phyloP scores from a whole-genome alignment of 2,113 vertebrate genomes.

The Triplophysa rosa region DNA sequence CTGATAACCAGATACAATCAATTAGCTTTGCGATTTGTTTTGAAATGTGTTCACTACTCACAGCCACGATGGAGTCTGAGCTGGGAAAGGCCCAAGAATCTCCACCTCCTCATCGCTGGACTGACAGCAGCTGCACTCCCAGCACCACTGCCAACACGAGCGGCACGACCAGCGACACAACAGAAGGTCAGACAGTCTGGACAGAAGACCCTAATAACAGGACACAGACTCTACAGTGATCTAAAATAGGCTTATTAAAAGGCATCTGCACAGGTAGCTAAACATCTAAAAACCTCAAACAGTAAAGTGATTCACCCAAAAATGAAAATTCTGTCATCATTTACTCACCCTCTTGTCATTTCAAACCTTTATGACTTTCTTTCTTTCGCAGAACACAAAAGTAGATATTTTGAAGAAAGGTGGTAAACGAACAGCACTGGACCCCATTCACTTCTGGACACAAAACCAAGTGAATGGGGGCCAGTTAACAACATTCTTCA shows the following conservation, averaged over 20 bases:
- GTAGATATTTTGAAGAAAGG: too few species aligned
- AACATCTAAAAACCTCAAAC: background rate
- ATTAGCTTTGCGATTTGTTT: background rate
- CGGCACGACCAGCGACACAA: constrained; percentile 84
- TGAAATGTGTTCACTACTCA: constrained; percentile 68
- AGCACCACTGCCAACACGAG: constrained; percentile 82
- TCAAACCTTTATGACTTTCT: too few species aligned
- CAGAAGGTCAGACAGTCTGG: constrained; percentile 83
- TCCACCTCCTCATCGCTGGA: constrained; percentile 87
- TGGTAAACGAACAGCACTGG: too few species aligned
- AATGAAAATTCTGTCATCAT: too few species aligned
- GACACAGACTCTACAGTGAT: background rate
- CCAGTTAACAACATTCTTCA: too few species aligned
- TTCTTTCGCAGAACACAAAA: too few species aligned
- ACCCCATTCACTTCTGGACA: too few species aligned
- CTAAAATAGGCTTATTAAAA: background rate
- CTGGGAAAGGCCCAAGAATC: constrained; percentile 89
- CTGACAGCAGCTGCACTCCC: constrained; percentile 84
- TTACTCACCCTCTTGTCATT: too few species aligned
- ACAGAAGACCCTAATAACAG: constrained; percentile 79
- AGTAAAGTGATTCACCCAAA: background rate
- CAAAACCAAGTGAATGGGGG: too few species aligned
- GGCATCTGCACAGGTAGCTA: background rate
- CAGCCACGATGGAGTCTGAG: constrained; percentile 81
- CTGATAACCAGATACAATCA: too few species aligned